Conservation (phyloP, 2,888 invertebrate genomes). For the Melieria picta region DNA sequence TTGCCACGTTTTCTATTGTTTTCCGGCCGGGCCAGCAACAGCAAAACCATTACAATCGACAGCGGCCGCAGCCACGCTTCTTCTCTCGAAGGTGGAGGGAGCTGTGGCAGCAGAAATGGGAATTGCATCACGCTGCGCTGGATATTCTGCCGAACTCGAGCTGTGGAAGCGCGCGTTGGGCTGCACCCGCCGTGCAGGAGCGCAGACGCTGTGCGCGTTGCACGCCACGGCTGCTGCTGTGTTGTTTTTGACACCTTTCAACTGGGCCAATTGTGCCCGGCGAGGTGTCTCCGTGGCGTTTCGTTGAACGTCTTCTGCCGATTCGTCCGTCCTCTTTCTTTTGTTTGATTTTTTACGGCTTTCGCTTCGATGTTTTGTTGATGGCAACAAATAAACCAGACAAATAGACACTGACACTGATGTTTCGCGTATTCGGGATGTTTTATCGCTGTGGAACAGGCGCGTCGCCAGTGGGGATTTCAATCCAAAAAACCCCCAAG, state of each 20-base stretch:
- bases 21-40: not conserved
- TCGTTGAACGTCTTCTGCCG: not conserved
- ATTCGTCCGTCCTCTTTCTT: not conserved
- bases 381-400: constrained; percentile 4
- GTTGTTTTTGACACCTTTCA: constrained; percentile 62
- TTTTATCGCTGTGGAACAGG: too few relatives aligned
- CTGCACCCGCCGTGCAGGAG: not conserved
- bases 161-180: not conserved
- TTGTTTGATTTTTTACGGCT: constrained; percentile 54
- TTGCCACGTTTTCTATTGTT: constrained; percentile 55
- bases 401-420: too few relatives aligned
- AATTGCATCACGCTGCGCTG: constrained; percentile 26
- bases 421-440: too few relatives aligned
- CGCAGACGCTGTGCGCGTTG: constrained; percentile 17
- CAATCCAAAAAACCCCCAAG: too few relatives aligned
- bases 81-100: not conserved
- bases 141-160: not conserved
- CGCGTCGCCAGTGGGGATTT: too few relatives aligned
- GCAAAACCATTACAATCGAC: constrained; percentile 11
- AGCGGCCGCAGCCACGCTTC: not conserved
- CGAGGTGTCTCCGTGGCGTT: not conserved
- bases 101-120: not conserved
- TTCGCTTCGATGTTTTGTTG: constrained; percentile 41
- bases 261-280: not conserved
- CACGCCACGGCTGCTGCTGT: constrained; percentile 44